These are phyloP conservation scores for Augiades crinisus DNA, from an alignment of 2,888 invertebrate species.

Conservation along the genomic window DNA sequence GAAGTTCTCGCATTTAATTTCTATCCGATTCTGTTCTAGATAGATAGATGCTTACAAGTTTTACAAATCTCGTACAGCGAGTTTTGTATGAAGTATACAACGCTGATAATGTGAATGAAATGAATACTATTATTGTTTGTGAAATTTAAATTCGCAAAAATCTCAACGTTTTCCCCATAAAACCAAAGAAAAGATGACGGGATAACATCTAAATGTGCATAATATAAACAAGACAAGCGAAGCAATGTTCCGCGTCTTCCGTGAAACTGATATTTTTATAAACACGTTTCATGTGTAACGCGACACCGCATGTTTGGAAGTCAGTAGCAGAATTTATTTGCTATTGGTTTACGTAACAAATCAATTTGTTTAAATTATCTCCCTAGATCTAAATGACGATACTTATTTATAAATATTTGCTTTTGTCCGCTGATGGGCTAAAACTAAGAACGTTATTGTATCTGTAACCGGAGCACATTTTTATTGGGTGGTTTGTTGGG, in stretches of 20 bases:
- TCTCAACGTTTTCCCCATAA: neutral
- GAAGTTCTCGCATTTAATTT: too few species aligned
- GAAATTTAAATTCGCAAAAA: neutral
- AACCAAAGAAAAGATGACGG: neutral
- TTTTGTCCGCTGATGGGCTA: slow-evolving; percentile 2
- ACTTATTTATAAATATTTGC: slow-evolving; percentile 5
- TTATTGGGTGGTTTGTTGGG: too few species aligned
- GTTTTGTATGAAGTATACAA: too few species aligned
- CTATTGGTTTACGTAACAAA: slow-evolving; percentile 36
- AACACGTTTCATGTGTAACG: slow-evolving; percentile 46
- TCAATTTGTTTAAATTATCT: slow-evolving; percentile 37
- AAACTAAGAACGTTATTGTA: too few species aligned
- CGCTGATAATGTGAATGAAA: too few species aligned
- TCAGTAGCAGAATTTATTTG: slow-evolving; percentile 53
- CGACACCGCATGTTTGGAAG: slow-evolving; percentile 47
- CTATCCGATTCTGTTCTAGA: too few species aligned
- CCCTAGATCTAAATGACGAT: slow-evolving; percentile 18
- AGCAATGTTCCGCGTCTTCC: slow-evolving; percentile 26
- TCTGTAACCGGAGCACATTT: too few species aligned
- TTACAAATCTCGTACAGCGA: too few species aligned
- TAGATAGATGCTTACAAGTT: too few species aligned
- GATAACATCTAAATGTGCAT: neutral
- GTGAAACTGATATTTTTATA: slow-evolving; percentile 60
- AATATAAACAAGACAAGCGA: slow-evolving; percentile 2
- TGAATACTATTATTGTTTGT: neutral